Conservation (phyloP, 30 jellyfish, hydroid and myxozoan genomes). For the Chironex yamaguchii region DNA sequence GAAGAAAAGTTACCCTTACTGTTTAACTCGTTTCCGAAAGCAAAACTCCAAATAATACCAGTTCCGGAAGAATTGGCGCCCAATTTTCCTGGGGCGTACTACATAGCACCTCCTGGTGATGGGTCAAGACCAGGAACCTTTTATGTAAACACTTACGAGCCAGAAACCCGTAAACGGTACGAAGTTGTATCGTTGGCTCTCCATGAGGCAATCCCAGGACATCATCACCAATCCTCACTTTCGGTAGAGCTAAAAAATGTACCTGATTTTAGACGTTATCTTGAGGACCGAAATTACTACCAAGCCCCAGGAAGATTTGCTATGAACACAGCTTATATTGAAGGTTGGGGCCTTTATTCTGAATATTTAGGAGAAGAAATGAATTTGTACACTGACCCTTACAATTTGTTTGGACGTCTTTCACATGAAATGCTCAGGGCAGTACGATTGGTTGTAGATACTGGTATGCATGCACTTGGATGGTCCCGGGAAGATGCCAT, state of each 20-base stretch:
- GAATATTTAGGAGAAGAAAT: slow-evolving; percentile 96
- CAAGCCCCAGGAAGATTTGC: slow-evolving; percentile 91
- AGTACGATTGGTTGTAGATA: slow-evolving; percentile 89
- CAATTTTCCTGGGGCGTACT: slow-evolving; percentile 91
- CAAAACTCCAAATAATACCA: slow-evolving; percentile 51
- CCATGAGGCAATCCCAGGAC: slow-evolving; percentile 98
- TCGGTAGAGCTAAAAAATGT: slow-evolving; percentile 71
- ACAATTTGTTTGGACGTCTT: slow-evolving; percentile 81
- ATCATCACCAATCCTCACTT: slow-evolving; percentile 78
- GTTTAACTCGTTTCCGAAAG: slow-evolving; percentile 61
- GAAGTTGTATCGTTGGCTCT: slow-evolving; percentile 87
- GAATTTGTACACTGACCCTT: slow-evolving; percentile 75
- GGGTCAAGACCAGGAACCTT: slow-evolving; percentile 93
- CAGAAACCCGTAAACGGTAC: slow-evolving; percentile 67
- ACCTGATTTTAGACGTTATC: slow-evolving; percentile 76
- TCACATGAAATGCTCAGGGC: slow-evolving; percentile 97
- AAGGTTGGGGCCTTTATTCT: slow-evolving; percentile 96
- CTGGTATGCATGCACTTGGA: slow-evolving; percentile 92
- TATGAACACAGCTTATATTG: slow-evolving; percentile 81
- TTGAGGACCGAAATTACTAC: slow-evolving; percentile 83
- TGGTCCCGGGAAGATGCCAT: slow-evolving; percentile 89
- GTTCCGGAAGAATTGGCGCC: slow-evolving; percentile 89
- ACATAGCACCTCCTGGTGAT: slow-evolving; percentile 83
- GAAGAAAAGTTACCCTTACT: slow-evolving; percentile 32
- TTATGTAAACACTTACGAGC: slow-evolving; percentile 75